These are phyloP conservation scores for Parotocinclus haroldoi DNA, from an alignment of 2,797 vertebrate genomes.

Conservation along the genomic window DNA sequence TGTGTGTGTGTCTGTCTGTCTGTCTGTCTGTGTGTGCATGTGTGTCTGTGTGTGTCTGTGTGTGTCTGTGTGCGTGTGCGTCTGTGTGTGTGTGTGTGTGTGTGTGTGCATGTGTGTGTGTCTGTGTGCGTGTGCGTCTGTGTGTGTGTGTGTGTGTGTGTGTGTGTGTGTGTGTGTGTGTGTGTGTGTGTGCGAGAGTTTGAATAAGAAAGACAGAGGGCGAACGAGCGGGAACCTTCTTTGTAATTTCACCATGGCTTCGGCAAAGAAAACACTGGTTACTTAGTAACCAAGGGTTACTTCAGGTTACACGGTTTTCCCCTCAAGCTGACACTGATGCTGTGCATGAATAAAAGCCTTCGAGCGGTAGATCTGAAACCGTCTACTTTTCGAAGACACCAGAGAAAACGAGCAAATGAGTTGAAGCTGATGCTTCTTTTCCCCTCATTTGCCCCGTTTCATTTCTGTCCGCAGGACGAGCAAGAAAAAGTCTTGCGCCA, in stretches of 20 bases:
- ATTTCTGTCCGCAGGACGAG: no score
- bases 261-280: slow-evolving; percentile 22
- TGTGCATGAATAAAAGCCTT: slow-evolving; percentile 16
- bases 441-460: no score
- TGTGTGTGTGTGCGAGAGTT: background rate
- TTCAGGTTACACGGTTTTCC: slow-evolving; percentile 22
- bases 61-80: background rate
- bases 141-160: background rate
- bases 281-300: slow-evolving; percentile 34
- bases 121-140: background rate
- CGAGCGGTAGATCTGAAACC: no score
- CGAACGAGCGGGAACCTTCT: no score
- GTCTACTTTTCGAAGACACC: no score
- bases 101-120: slow-evolving; percentile 8
- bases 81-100: slow-evolving; percentile 1
- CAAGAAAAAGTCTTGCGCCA: no score
- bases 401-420: no score
- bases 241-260: slow-evolving; percentile 23
- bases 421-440: no score
- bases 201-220: slow-evolving; percentile 4
- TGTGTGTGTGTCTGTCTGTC: no score
- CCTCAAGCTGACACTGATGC: slow-evolving; percentile 10
- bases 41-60: no score
- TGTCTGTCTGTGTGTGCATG: no score
- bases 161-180: background rate